Evolutionary conservation across 2,888 invertebrate species (phyloP), one percentile per base, ranked within the genome.

Genomic region (Mythimna ferrago): DNA sequence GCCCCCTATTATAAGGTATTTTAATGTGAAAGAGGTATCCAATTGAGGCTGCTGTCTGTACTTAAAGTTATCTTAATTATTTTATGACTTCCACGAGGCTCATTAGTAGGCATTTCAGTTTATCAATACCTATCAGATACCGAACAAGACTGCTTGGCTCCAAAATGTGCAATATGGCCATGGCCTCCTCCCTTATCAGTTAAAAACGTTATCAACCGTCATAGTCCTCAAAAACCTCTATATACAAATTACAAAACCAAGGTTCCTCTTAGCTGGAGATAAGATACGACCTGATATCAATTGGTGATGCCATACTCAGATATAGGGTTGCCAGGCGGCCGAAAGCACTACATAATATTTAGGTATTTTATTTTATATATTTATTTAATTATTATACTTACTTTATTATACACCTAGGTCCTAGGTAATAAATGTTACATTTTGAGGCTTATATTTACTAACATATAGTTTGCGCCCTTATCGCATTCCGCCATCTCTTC

Each of bases 251-350:
- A 76, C 54, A 21, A 65, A 64, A 65, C 63, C 80, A 84, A 85
- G 85, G 84, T 80, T 56, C 65, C 73, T 82, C 73, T 64, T 67
- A 67, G 67, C 53, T 5, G 48, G 11, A 71, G 86, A 87, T 87
- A 87, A 86, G 86, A 87, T 86, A 86, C 21, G 66, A 58, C 70
- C 48, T 63, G 73, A 86, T 87, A 83, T 71, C 66, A 76, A 79
- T 83, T 71, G 66, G 68, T 81, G 71, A 77, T 77, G 65, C 58
- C 67, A 77, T 65, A 41, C 41, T 41, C 61, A 21, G 16, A 61
- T 7, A 6, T 61, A 41, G 41, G 41, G 41, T 41, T 61, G 14
- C 41, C 41, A 61, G n/a, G 16, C 14, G 11, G 21, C 21, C 38
- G 61, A 21, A 61, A 60, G 60, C 16, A 19, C 16, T 48, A 16